Base-by-base conservation (phyloP, 2,888 invertebrate genomes). In the Cerceris ruficornis region DNA sequence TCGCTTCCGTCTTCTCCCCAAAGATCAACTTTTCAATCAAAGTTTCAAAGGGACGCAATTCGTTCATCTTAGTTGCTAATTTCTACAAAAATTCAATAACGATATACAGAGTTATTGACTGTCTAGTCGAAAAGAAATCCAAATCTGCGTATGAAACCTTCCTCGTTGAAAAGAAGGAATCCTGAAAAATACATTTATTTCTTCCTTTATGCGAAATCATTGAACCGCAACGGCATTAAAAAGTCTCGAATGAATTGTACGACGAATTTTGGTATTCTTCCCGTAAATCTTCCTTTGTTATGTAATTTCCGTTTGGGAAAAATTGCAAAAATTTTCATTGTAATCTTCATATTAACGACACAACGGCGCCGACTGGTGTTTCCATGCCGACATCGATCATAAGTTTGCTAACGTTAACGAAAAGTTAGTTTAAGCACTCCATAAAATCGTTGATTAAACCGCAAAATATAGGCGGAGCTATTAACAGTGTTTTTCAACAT, bases 371-470 rank as follows among this genome's bases (percentile, higher is more conserved):
- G 77, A 76, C 69, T 69, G 46, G 73, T 67, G 54, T 52, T 13
- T 67, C 59, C 66, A 72, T 62, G 59, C 72, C 52, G 50, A 58
- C 75, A 83, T 83, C 84, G 84, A 83, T 83, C 75, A 77, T 66
- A 69, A 68, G 68, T 39, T 59, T 52, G 43, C 5, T 58, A 62
- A 59, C 42, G 70, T 60, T 75, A 81, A 77, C 81, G 69, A 74
- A 75, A 81, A 81, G 74, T 83, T 82, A 60, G 42, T 42, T 75
- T 66, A 78, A 82, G 70, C 70, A 71, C 75, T 54, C 65, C 77
- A 65, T 81, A 77, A 82, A 78, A 82, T 72, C 78, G 61, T 83
- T 85, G 76, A 84, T 84, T 85, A 85, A 84, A 85, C 71, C 72
- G 64, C 70, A 54, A 71, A 61, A 43, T 67, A 62, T 60, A 49